Evolutionary conservation across 2,888 invertebrate species (phyloP).

Genomic region (Troglohyphantes excavatus): DNA sequence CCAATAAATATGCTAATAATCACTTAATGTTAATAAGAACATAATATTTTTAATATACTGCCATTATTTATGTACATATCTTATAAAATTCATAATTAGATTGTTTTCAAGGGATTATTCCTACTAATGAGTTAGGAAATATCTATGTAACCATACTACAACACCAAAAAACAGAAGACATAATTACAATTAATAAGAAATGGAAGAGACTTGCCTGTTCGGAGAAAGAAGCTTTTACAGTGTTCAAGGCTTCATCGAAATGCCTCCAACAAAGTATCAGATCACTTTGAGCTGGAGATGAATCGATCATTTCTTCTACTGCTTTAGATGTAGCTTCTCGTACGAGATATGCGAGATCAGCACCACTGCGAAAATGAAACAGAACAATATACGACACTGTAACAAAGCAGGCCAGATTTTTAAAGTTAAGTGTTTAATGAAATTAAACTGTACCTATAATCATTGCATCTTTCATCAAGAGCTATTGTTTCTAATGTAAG

Average conservation of each 20-base stretch:
- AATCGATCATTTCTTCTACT: conserved; percentile 88
- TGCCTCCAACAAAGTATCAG: conserved; percentile 86
- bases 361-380: conserved; percentile 86
- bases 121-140: too few species aligned
- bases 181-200: background rate
- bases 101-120: too few species aligned
- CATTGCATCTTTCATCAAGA: conserved; percentile 86
- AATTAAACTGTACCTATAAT: conserved; percentile 86
- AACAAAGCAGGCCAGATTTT: background rate
- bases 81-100: too few species aligned
- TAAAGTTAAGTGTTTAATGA: too few species aligned
- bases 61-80: too few species aligned
- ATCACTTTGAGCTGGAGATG: conserved; percentile 78
- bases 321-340: conserved; percentile 92
- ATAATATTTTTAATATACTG: too few species aligned
- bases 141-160: too few species aligned
- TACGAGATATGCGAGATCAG: conserved; percentile 94
- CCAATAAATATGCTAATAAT: too few species aligned
- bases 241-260: conserved; percentile 89
- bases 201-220: conserved; percentile 80
- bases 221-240: conserved; percentile 93
- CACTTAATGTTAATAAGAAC: too few species aligned
- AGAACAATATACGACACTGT: background rate
- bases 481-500: conserved; percentile 89
- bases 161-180: too few species aligned